Conservation (phyloP, 2,888 invertebrate species). For the Cephus rjabovi region DNA sequence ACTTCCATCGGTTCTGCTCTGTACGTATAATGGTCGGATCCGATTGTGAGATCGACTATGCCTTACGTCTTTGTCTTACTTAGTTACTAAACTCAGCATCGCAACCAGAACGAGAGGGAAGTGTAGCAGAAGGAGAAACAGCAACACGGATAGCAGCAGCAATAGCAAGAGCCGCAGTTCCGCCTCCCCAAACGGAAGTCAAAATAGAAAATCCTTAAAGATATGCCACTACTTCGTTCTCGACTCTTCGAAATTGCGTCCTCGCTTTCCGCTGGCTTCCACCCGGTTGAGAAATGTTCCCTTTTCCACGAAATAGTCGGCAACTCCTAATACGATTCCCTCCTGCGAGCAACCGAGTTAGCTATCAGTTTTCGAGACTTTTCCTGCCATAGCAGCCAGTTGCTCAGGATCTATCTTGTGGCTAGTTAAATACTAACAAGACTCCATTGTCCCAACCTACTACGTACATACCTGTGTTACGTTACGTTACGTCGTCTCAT, state of each 20-base stretch:
- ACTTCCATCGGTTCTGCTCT: background rate
- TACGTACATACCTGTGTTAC: background rate
- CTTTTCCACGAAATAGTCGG: background rate
- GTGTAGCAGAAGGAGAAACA: background rate
- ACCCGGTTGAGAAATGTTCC: background rate
- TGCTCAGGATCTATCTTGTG: background rate
- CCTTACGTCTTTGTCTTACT: slow-evolving; percentile 28
- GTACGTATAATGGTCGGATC: no score
- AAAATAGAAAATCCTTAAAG: slow-evolving; percentile 14
- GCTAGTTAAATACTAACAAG: background rate
- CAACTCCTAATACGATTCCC: background rate
- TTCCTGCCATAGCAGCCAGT: background rate
- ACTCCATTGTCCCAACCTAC: background rate
- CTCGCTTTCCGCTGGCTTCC: slow-evolving; percentile 3
- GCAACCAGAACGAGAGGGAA: background rate
- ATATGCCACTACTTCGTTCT: slow-evolving; percentile 24
- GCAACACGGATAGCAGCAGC: background rate
- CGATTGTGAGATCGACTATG: background rate
- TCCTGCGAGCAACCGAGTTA: background rate
- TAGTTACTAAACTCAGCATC: slow-evolving; percentile 17
- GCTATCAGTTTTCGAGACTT: background rate
- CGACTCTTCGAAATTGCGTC: slow-evolving; percentile 23
- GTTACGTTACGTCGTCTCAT: background rate
- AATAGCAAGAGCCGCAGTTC: no score
- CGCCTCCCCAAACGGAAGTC: background rate